These are phyloP conservation scores for Pyrgilauda ruficollis DNA, from an alignment of 2,113 vertebrate species.

Conservation along the genomic window DNA sequence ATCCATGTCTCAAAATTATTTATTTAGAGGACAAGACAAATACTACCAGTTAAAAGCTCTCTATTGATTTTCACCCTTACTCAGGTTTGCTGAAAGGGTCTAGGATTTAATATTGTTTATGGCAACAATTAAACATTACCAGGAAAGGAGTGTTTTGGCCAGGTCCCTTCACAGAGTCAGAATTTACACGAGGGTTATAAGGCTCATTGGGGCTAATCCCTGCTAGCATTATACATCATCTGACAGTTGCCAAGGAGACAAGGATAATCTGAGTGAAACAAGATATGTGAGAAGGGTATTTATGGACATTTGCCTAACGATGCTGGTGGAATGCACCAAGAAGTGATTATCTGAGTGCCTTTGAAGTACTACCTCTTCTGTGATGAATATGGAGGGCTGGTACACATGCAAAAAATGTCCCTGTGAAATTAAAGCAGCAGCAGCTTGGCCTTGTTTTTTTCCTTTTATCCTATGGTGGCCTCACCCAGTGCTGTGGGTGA, in stretches of 20 bases:
- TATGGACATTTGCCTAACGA: constrained; percentile 47
- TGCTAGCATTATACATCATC: constrained; percentile 47
- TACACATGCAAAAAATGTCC: not conserved
- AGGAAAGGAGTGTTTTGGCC: not conserved
- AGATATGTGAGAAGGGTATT: constrained; percentile 62
- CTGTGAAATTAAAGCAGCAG: not conserved
- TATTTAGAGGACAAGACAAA: not conserved
- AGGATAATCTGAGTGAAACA: constrained; percentile 55
- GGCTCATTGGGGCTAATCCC: constrained; percentile 50
- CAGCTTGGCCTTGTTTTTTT: not conserved
- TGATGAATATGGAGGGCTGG: not conserved
- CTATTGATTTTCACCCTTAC: not conserved
- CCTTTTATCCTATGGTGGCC: not conserved
- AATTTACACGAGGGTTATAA: constrained; percentile 32
- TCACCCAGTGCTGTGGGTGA: not conserved
- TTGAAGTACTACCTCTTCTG: constrained; percentile 4
- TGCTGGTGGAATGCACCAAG: constrained; percentile 28
- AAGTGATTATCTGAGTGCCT: constrained; percentile 20
- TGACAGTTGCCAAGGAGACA: constrained; percentile 63
- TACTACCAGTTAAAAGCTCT: not conserved
- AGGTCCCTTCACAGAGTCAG: constrained; percentile 6
- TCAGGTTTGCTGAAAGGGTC: not conserved
- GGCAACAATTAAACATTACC: not conserved
- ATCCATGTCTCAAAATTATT: not conserved
- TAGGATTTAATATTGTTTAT: constrained; percentile 1